Base-by-base conservation (phyloP, 2,113 vertebrate species). In the Corydoras maculifer region DNA sequence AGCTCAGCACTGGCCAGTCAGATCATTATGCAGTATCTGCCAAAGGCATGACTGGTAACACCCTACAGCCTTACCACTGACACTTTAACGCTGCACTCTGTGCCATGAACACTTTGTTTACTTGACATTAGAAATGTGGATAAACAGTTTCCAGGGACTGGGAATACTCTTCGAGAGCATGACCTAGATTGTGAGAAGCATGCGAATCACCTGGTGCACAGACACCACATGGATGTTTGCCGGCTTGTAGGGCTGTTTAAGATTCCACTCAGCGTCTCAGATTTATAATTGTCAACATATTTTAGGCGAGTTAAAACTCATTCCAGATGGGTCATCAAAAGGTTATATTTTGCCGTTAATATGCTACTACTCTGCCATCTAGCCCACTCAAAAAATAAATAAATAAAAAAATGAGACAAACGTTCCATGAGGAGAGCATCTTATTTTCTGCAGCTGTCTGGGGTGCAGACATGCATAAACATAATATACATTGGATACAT, bases 401-500 rank as follows among this genome's bases (percentile, higher is more conserved):
- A 25, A 25, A 25, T 25, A 43, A 43, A 43, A 43, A 14, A 14
- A 15, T 30, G 73, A 35, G 43, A 62, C 64, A 70, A 76, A 74
- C 18, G 50, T 77, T 61, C 35, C 35, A 71, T 75, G 67, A 77
- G 62, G 66, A 70, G 57, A 70, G 51, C 73, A 69, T 68, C 71
- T 78, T 76, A 80, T 82, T 82, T 71, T 70, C 63, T 74, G 74
- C 72, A 83, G 70, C 71, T 73, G 80, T 73, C 79, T 61, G 53
- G 65, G 76, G 75, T 80, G 79, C 72, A 77, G 78, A 82, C 82
- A 79, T 62, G 79, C 69, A 57, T 80, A 75, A 78, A 84, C 78
- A 88, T 84, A 84, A 87, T 80, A 75, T 66, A 74, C 50, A 18
- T 76, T 79, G 85, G 85, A 85, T 84, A 53, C 51, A 53, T 12